Base-by-base conservation (phyloP, 2,113 vertebrate species). In the Varanus komodoensis region DNA sequence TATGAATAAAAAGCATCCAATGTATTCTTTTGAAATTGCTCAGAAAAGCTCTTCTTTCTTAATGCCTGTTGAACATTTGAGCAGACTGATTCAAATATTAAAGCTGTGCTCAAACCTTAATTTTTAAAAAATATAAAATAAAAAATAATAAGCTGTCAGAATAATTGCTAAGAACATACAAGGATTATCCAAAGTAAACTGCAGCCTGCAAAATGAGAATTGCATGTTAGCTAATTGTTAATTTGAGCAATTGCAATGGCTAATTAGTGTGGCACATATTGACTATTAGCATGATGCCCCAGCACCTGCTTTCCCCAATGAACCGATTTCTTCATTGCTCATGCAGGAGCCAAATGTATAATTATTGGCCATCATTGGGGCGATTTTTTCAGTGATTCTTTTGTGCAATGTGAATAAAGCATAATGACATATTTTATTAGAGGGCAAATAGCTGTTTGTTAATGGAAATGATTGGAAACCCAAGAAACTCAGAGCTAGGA, bases 221-320 rank as follows among this genome's bases (percentile, higher is more conserved):
- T 99, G 99, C 98, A 99, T 98, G 99, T 99, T 99, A 99, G 98
- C 98, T 99, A 99, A 99, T 99, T 99, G 99, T 99, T 99, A 99
- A 99, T 99, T 99, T 99, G 98, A 98, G 98, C 98, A 98, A 98
- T 98, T 97, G 98, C 98, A 97, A 97, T 94, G 97, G 98, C 98
- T 99, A 99, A 99, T 99, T 99, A 99, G 98, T 98, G 96, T 97
- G 95, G 98, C 98, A 98, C 98, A 98, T 98, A 98, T 98, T 97
- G 98, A 97, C 98, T 98, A 99, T 99, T 99, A 99, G 98, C 98
- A 99, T 98, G 98, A 98, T 99, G 99, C 98, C 99, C 99, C 97
- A 98, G 98, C 99, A 99, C 99, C 99, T 99, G 99, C 98, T 98
- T 98, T 98, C 97, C 97, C 97, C 98, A 98, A 97, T 98, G 98